These are phyloP conservation scores for Girardinichthys multiradiatus DNA, from an alignment of 2,113 vertebrate genomes.

Conservation along the genomic window DNA sequence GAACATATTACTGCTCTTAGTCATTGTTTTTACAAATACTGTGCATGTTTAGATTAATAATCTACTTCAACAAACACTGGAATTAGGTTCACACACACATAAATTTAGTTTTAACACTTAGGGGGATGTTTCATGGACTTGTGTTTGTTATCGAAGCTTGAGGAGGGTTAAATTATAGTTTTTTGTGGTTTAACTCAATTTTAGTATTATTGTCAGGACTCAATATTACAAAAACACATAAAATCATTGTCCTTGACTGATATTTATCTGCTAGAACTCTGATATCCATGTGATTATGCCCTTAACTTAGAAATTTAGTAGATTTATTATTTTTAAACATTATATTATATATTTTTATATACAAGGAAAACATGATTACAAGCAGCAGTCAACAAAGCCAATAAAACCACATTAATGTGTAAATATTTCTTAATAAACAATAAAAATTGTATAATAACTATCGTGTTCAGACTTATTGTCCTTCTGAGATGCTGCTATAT, in stretches of 20 bases:
- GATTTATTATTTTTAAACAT: too few species aligned
- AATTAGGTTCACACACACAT: slow-evolving; percentile 1
- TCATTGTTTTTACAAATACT: slow-evolving; percentile 32
- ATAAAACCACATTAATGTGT: too few species aligned
- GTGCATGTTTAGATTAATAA: slow-evolving; percentile 21
- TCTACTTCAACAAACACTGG: slow-evolving; percentile 15
- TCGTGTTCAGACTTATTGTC: too few species aligned
- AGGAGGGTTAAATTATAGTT: not conserved
- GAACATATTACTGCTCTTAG: slow-evolving; percentile 14
- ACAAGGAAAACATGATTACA: too few species aligned
- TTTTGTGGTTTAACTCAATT: not conserved
- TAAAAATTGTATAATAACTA: too few species aligned
- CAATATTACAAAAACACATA: not conserved
- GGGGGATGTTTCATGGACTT: not conserved
- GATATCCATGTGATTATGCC: not conserved
- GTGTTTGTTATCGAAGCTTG: not conserved
- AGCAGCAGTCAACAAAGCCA: too few species aligned
- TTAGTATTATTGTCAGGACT: not conserved
- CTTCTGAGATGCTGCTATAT: too few species aligned
- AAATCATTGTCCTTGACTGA: not conserved
- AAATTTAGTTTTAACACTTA: not conserved
- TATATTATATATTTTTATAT: too few species aligned
- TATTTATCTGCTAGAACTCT: not conserved
- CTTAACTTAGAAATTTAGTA: too few species aligned
- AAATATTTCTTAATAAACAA: too few species aligned